Conservation (phyloP, 2,888 invertebrate species). For the Melinopterus prodromus region DNA sequence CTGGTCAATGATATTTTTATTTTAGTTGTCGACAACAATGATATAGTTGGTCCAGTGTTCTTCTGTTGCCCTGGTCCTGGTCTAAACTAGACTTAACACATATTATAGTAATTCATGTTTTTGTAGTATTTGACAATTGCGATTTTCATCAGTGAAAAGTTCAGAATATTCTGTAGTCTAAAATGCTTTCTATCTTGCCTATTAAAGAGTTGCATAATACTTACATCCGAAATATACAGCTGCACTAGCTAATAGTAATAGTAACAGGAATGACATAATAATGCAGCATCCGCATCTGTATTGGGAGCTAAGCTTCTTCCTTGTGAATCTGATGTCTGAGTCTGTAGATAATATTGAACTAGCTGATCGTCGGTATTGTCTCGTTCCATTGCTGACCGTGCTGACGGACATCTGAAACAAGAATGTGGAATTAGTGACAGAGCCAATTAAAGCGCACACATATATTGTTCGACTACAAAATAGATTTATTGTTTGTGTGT, state of each 20-base stretch:
- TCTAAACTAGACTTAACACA: too few species aligned
- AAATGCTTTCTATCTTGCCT: too few species aligned
- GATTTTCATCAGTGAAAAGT: too few species aligned
- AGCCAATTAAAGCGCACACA: not conserved
- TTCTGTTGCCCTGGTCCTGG: too few species aligned
- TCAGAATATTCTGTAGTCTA: too few species aligned
- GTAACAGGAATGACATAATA: conserved; percentile 81
- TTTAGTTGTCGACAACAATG: too few species aligned
- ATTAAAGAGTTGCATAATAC: conserved; percentile 51
- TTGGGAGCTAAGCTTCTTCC: conserved; percentile 83
- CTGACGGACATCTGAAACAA: conserved; percentile 63
- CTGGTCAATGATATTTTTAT: too few species aligned
- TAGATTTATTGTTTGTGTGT: not conserved
- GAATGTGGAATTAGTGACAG: conserved; percentile 23
- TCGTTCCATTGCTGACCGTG: conserved; percentile 59
- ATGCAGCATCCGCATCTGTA: conserved; percentile 90
- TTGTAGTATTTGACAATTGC: too few species aligned
- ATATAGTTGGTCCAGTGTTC: too few species aligned
- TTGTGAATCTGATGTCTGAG: conserved; percentile 89
- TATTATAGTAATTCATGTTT: too few species aligned
- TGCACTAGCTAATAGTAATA: conserved; percentile 75
- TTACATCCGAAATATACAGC: conserved; percentile 74
- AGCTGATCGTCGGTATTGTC: conserved; percentile 67
- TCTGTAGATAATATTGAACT: conserved; percentile 86
- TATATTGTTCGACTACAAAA: not conserved